Base-by-base conservation (phyloP, 2,888 invertebrate genomes). In the Corythucha ciliata region DNA sequence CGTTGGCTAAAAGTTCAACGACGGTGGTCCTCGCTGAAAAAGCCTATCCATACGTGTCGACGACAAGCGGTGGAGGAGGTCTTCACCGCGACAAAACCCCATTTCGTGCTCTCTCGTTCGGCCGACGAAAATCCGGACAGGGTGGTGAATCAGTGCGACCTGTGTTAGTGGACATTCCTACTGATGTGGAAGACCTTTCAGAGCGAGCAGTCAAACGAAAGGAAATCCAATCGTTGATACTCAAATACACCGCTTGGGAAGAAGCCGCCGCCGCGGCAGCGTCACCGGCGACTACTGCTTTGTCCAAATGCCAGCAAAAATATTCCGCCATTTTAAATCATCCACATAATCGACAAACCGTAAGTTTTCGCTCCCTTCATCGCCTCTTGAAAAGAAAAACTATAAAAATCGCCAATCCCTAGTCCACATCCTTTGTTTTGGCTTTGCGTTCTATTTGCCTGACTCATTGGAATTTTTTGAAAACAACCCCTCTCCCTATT, bases 201-300 rank as follows among this genome's bases (percentile, higher is more conserved):
- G 87, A 88, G 59, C 74, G 88, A 37, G 85, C 86, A 66, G 81
- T 82, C 8, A 80, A 81, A 61, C 76, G 88, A 29, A 87, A 87
- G 63, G 88, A 89, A 65, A 85, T 86, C 54, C 83, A 85, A 66
- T 80, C 81, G 62, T 72, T 89, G 53, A 85, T 87, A 55, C 75
- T 81, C 73, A 88, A 87, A 67, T 88, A 88, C 67, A 80, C 84
- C 25, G 83, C 83, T 39, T 70, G 86, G 58, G 84, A 84, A 62
- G 83, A 83, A 42, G 57, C 57, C 37, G 59, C 61, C 49, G 57
- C 58, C 41, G 53, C 59, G 56, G n/a, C n/a, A n/a, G 58, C 24
- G 26, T 18, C 46, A 2, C 57, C 49, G 58, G 52, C 48, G 59
- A 57, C 58, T 57, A 53, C 59, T 58, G 62, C 57, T 16, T 37